A percentile compares a stretch with the other conserved stretches of the same genome.
Evolutionary conservation across 2,888 invertebrate species (phyloP).

Genomic region (Acleris laterana): DNA sequence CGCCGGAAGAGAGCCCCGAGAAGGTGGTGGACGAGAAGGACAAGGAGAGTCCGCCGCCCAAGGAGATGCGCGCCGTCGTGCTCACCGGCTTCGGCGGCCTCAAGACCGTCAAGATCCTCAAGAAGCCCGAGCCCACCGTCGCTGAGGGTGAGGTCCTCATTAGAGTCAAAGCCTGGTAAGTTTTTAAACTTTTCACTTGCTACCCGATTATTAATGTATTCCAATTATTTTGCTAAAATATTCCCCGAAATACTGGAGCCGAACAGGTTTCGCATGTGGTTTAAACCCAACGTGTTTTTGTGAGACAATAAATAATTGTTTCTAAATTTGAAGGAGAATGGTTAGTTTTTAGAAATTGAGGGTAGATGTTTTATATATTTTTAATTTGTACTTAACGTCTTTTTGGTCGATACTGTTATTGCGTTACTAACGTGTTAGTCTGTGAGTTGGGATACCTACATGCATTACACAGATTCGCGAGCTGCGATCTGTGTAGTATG

Average conservation of each 20-base stretch:
- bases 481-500: slow-evolving; percentile 1
- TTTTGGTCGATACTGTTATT: background rate
- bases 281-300: slow-evolving; percentile 33
- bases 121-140: slow-evolving; percentile 89
- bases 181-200: slow-evolving; percentile 48
- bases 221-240: slow-evolving; percentile 39
- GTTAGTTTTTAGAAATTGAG: slow-evolving; percentile 1
- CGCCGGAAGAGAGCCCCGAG: slow-evolving; percentile 80
- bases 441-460: background rate
- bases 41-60: slow-evolving; percentile 85
- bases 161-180: slow-evolving; percentile 94
- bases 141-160: slow-evolving; percentile 91
- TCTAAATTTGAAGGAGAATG: slow-evolving; percentile 7
- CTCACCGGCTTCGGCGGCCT: slow-evolving; percentile 94
- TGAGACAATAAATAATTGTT: slow-evolving; percentile 16
- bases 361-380: slow-evolving; percentile 12
- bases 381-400: background rate
- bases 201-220: slow-evolving; percentile 31
- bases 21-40: slow-evolving; percentile 83
- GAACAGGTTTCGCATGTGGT: slow-evolving; percentile 36
- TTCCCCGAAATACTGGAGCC: slow-evolving; percentile 32
- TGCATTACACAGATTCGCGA: slow-evolving; percentile 1
- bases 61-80: slow-evolving; percentile 94
- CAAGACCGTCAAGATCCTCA: slow-evolving; percentile 92
- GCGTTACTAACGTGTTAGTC: background rate